Percentiles rank a stretch among this genome's conserved stretches.
These are phyloP conservation scores for Rhynchopsitta pachyrhyncha DNA, from an alignment of 2,113 vertebrate species.

Conservation along the genomic window DNA sequence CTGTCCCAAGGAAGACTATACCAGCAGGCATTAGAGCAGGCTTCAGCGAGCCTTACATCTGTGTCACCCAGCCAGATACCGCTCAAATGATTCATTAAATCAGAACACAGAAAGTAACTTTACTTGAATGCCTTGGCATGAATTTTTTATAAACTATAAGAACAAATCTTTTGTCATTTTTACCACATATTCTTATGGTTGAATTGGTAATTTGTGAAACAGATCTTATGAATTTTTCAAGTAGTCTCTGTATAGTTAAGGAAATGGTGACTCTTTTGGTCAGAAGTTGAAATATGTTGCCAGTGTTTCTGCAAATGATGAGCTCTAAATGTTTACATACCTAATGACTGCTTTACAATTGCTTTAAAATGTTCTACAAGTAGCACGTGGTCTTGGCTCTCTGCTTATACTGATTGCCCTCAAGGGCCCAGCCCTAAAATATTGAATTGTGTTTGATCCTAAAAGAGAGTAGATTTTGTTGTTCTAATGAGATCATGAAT, in stretches of 20 bases:
- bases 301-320: not conserved
- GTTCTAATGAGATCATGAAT: not conserved
- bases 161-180: constrained; percentile 98
- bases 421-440: not conserved
- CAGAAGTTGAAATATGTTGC: constrained; percentile 52
- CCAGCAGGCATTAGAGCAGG: constrained; percentile 88
- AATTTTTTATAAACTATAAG: constrained; percentile 95
- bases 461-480: not conserved
- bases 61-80: constrained; percentile 82
- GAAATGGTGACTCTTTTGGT: constrained; percentile 61
- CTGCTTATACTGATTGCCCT: not conserved
- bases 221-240: constrained; percentile 97
- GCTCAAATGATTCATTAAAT: constrained; percentile 98
- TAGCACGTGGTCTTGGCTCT: not conserved
- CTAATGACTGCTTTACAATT: not conserved
- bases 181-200: constrained; percentile 77
- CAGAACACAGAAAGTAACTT: constrained; percentile 99
- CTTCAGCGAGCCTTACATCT: constrained; percentile 88
- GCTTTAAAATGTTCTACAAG: not conserved
- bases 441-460: not conserved
- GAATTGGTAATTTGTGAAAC: constrained; percentile 91
- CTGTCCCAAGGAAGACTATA: constrained; percentile 76
- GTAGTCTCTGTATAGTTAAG: constrained; percentile 74
- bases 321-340: constrained; percentile 37
- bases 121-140: constrained; percentile 93